Evolutionary conservation across 2,797 vertebrate genomes (phyloP).

Genomic region (Lacerta agilis): DNA sequence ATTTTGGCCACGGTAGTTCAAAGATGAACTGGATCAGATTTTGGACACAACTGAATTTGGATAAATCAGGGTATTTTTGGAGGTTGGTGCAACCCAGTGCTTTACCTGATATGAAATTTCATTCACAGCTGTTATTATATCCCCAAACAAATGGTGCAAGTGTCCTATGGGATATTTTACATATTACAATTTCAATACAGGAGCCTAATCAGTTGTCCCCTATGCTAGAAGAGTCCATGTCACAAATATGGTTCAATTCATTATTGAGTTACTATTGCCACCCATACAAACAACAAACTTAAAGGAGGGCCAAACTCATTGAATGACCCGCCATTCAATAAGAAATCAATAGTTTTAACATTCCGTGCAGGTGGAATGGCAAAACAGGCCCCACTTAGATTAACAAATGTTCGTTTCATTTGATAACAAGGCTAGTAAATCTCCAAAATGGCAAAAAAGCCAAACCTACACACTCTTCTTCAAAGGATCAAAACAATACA

Average conservation of each 20-base stretch:
- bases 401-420: not conserved
- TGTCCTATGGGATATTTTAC: no score
- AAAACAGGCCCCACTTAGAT: not conserved
- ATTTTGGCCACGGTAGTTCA: not conserved
- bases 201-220: not conserved
- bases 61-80: not conserved
- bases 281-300: not conserved
- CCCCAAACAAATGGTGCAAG: not conserved
- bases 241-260: not conserved
- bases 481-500: not conserved
- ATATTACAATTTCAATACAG: not conserved
- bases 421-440: not conserved
- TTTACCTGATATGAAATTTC: not conserved
- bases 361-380: not conserved
- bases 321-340: not conserved
- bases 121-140: not conserved
- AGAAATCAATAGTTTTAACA: not conserved
- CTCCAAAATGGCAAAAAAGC: not conserved
- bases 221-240: not conserved
- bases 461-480: not conserved
- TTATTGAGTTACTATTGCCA: not conserved
- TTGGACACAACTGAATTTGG: no score
- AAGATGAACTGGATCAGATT: not conserved
- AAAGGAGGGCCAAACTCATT: not conserved
- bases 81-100: not conserved